A percentile compares a stretch with the other conserved stretches of the same genome.
Evolutionary conservation across 2,113 vertebrate genomes (phyloP).

Genomic region (Chiloscyllium plagiosum): DNA sequence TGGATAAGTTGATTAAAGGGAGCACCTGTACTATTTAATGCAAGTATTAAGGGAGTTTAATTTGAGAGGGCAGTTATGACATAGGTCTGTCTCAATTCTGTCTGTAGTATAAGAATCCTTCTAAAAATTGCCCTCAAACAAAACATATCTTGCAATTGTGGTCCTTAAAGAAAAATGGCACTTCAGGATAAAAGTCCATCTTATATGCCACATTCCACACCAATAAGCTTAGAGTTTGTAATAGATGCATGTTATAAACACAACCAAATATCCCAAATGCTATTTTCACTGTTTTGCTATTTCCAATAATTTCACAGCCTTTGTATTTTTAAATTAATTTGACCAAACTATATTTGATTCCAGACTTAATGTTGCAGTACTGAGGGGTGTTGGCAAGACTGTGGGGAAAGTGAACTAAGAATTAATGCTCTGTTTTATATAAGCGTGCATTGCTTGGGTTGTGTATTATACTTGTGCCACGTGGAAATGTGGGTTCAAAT

Average conservation of each 20-base stretch:
- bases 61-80: background rate
- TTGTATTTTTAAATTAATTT: background rate
- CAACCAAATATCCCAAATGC: background rate
- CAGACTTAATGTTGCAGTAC: background rate
- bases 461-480: background rate
- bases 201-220: background rate
- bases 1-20: background rate
- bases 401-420: background rate
- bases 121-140: background rate
- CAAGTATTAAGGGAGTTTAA: background rate
- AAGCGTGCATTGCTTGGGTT: background rate
- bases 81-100: background rate
- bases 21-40: no score
- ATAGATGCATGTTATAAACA: background rate
- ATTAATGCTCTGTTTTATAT: background rate
- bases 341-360: background rate
- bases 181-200: background rate
- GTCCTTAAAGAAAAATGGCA: background rate
- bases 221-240: background rate
- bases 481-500: background rate
- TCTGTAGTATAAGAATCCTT: background rate
- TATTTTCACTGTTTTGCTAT: background rate
- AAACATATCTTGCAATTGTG: background rate
- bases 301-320: background rate
- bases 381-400: background rate